phyloP scores from a whole-genome alignment of 2,797 vertebrate species.

The Melanotaenia maccullochi region DNA sequence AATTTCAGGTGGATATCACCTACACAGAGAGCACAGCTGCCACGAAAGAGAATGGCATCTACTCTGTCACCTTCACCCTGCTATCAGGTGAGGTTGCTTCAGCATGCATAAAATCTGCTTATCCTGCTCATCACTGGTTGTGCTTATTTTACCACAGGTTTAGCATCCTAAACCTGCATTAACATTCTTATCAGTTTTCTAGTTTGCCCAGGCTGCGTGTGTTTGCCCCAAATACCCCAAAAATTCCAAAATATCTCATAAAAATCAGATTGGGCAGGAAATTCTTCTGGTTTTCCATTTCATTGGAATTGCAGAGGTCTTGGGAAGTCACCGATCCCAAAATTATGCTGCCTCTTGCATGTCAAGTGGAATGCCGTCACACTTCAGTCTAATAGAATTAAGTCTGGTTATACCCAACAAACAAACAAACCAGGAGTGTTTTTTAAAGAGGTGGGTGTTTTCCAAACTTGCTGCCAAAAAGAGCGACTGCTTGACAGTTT shows the following conservation, averaged over 20 bases:
- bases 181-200: neutral
- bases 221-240: neutral
- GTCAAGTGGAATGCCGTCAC: constrained; percentile 16
- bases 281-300: constrained; percentile 6
- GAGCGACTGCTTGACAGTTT: constrained; percentile 48
- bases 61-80: constrained; percentile 98
- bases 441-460: constrained; percentile 32
- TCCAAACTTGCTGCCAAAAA: constrained; percentile 34
- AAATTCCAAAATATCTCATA: neutral
- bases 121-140: neutral
- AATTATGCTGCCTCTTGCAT: constrained; percentile 16
- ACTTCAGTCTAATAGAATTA: constrained; percentile 33
- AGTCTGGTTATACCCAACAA: constrained; percentile 31
- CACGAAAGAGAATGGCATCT: constrained; percentile 96
- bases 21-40: constrained; percentile 95
- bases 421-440: constrained; percentile 39
- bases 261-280: neutral
- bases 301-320: constrained; percentile 8
- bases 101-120: neutral
- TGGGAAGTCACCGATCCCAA: constrained; percentile 9
- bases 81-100: constrained; percentile 88
- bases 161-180: neutral
- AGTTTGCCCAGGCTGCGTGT: neutral
- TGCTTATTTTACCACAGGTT: neutral
- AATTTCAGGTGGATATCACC: constrained; percentile 99